Evolutionary conservation across 2,888 invertebrate genomes (phyloP).

Genomic region (Coelopa pilipes): DNA sequence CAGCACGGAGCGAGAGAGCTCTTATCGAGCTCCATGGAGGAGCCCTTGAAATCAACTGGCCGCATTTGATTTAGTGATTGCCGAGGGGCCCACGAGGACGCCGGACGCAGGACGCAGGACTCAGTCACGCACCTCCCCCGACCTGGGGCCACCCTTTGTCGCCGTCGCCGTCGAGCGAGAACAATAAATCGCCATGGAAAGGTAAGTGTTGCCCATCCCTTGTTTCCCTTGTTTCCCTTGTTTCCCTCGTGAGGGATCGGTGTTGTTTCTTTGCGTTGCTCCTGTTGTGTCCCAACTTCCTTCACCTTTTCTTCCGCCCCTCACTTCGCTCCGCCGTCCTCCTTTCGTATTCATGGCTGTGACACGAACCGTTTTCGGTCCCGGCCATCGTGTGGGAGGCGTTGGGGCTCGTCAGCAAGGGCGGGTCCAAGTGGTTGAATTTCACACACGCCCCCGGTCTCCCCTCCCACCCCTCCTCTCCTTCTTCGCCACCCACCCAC

Average conservation of each 20-base stretch:
- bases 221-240: neutral
- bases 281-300: neutral
- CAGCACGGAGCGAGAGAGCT: neutral
- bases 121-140: neutral
- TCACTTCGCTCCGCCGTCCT: neutral
- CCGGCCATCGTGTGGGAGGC: too few relatives aligned
- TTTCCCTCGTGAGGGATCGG: too few relatives aligned
- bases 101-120: neutral
- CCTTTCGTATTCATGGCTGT: constrained; percentile 14
- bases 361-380: neutral
- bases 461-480: neutral
- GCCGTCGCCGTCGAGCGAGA: constrained; percentile 22
- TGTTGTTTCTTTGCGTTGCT: neutral
- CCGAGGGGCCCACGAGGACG: neutral
- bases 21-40: neutral
- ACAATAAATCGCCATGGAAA: constrained; percentile 52
- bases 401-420: too few relatives aligned
- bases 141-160: neutral
- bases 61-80: constrained; percentile 25
- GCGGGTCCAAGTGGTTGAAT: neutral
- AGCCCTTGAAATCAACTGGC: constrained; percentile 6
- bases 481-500: neutral
- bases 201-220: constrained; percentile 45
- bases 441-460: neutral
- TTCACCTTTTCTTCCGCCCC: neutral